Conservation (phyloP, 2,888 invertebrate genomes). For the Invenusta paracnida region DNA sequence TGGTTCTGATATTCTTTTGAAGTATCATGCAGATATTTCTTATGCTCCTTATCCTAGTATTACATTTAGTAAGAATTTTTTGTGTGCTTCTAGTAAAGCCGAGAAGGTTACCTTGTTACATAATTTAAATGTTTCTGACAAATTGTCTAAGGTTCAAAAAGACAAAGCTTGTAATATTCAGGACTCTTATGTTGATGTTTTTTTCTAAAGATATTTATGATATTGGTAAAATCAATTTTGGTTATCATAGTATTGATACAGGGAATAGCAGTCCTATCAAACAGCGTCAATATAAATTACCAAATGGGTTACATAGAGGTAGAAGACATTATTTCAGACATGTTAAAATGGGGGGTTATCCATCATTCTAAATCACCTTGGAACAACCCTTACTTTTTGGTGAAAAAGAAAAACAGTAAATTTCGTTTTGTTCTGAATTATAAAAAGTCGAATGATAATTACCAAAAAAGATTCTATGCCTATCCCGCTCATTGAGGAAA, state of each 20-base stretch:
- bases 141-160: background rate
- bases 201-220: background rate
- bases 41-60: background rate
- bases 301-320: background rate
- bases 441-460: background rate
- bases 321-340: background rate
- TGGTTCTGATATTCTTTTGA: background rate
- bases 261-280: background rate
- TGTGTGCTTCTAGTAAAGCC: background rate
- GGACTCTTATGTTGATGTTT: background rate
- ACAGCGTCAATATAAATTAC: background rate
- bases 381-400: conserved; percentile 3
- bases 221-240: background rate
- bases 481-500: background rate
- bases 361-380: conserved; percentile 15
- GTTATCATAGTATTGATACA: background rate
- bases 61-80: background rate
- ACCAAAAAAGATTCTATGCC: background rate
- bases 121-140: background rate
- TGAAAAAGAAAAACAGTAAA: background rate
- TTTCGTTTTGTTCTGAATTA: background rate
- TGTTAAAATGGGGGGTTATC: background rate
- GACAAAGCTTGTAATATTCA: background rate
- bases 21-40: background rate
- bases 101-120: background rate